Base-by-base conservation (phyloP, 2,888 invertebrate species). In the Catocala nupta region DNA sequence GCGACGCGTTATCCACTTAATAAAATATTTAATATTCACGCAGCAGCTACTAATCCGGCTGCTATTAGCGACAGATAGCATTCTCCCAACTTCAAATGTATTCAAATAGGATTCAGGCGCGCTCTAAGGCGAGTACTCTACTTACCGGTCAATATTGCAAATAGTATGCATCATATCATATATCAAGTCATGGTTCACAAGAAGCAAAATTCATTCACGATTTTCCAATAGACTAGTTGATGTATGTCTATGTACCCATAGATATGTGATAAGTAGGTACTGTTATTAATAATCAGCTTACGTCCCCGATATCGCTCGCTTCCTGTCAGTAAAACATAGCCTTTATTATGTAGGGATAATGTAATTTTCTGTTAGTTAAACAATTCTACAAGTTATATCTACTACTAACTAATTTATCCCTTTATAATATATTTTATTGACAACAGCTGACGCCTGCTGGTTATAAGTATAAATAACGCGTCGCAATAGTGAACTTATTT, bases 21-120 rank as follows among this genome's bases (percentile, higher is more conserved):
- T 48, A 16, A 25, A 48, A 47, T n/a, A 42, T 45, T 42, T 53
- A 62, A 52, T 53, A 56, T 57, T 54, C 56, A 50, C 43, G 25
- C 9, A 53, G 49, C 44, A 45, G 12, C 9, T 56, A 45, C 34
- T 49, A 50, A 53, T 39, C 39, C 42, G 7, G 43, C 49, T 55
- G 52, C 53, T 53, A 58, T 58, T 63, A 63, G 55, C 33, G 49
- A 12, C n/a, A 51, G 55, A 53, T 67, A 57, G 61, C 39, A 63
- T 48, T 48, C 48, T 44, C 10, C 58, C 33, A 25, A 63, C 65
- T 63, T 64, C 66, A 72, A 73, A 77, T 70, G 39, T 69, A 78
- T 76, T 77, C 69, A 70, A 78, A 76, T 73, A 55, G 44, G 73
- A 78, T 69, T 71, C 74, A 72, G 68, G 64, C 66, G 63, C 60